These are phyloP conservation scores for Prunella himalayana DNA, from an alignment of 2,113 vertebrate species.

Conservation along the genomic window DNA sequence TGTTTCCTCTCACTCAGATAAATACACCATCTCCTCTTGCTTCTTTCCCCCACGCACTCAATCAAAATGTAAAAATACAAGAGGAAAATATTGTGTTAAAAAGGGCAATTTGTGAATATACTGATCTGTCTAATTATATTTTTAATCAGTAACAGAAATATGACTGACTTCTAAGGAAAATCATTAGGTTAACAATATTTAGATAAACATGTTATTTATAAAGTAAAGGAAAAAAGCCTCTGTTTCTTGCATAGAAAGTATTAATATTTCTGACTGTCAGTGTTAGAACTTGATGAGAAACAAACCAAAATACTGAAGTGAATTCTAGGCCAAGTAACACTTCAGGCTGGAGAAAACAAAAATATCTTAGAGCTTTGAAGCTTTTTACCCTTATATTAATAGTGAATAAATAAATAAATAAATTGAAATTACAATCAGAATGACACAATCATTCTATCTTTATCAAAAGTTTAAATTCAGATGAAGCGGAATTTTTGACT, in stretches of 20 bases:
- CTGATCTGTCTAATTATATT: not conserved
- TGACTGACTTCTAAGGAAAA: not conserved
- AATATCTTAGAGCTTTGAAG: not conserved
- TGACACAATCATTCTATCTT: not conserved
- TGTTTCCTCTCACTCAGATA: not conserved
- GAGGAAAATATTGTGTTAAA: not conserved
- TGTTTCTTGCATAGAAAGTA: not conserved
- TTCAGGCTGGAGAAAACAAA: not conserved
- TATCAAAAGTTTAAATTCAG: not conserved
- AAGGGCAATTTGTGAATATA: not conserved
- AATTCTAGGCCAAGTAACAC: not conserved
- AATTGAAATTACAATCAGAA: not conserved
- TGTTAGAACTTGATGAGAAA: not conserved
- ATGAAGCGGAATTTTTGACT: not conserved
- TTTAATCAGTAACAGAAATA: not conserved
- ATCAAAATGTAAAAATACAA: not conserved
- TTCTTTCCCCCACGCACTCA: fast-evolving
- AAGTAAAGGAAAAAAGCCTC: not conserved
- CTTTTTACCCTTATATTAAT: not conserved
- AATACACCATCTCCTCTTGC: not conserved
- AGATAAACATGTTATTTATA: not conserved
- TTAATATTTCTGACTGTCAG: not conserved
- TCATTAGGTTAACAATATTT: not conserved
- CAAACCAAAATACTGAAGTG: not conserved
- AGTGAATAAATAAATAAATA: not conserved